Base-by-base conservation (phyloP, 2,888 invertebrate genomes). In the Trichopria drosophilae region DNA sequence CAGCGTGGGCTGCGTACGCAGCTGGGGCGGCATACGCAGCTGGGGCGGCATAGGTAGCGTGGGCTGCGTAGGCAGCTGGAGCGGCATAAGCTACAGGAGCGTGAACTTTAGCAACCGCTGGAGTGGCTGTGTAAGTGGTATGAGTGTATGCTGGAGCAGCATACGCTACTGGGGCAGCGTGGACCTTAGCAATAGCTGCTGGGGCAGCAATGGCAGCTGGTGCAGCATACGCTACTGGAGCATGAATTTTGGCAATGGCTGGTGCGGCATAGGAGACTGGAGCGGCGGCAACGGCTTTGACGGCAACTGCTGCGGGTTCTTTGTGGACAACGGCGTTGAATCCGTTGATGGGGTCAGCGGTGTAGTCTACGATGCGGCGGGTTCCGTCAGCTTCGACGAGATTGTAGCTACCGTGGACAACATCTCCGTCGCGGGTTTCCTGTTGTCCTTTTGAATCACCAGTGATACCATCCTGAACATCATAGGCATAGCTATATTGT, bases 221-320 rank as follows among this genome's bases (percentile, higher is more conserved):
- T 4, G 63, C 43, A 7, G 63, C 60, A 35, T 65, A 63, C 19
- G 61, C 51, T 39, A n/a, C n/a, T n/a, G n/a, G n/a, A n/a, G n/a
- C n/a, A n/a, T n/a, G n/a, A n/a, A 26, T 59, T 57, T n/a, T 39
- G 5, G 15, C 57, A 28, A 13, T 35, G 20, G 61, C 51, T 26
- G 24, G 32, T 23, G 77, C 71, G 58, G 79, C 76, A 65, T 77
- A 79, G 55, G 10, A 24, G 15, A 78, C 76, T 2, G 79, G 79
- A 4, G 80, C 75, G 3, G 80, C 79, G 3, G 79, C 79, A 20
- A 60, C 44, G 28, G 64, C 60, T 53, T 63, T 62, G 41, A 63
- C 56, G 22, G 63, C 62, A 22, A 63, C 53, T 6, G 61, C 57
- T 5, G 63, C 62, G 16, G 66, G 66, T 52, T 67, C 66, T 41